These are phyloP conservation scores for Choloepus hoffmanni DNA, from an alignment of 2,113 vertebrate species.

Conservation along the genomic window DNA sequence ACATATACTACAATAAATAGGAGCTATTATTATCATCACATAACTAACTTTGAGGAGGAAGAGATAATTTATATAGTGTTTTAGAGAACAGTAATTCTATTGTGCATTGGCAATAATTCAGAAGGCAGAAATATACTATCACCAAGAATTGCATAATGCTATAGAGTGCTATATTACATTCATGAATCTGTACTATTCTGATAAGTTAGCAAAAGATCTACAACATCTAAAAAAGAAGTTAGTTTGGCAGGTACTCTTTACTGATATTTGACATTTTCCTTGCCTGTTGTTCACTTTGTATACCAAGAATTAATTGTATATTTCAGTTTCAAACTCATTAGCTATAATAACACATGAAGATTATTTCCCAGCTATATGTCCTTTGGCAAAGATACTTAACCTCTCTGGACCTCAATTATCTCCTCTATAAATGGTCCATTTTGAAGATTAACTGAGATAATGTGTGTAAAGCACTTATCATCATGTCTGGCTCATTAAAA, in stretches of 20 bases:
- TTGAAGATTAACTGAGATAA: neutral
- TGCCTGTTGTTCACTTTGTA: neutral
- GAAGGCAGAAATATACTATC: neutral
- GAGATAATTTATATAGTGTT: neutral
- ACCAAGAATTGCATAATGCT: neutral
- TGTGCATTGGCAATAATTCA: neutral
- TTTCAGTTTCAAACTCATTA: neutral
- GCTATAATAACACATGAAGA: neutral
- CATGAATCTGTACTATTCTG: neutral
- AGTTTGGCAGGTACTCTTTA: neutral
- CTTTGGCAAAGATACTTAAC: neutral
- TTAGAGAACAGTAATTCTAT: neutral
- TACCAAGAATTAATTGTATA: neutral
- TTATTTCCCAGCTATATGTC: neutral
- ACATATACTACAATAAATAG: neutral
- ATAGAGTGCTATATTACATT: neutral
- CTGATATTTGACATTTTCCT: neutral
- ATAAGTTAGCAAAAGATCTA: neutral
- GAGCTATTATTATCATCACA: neutral
- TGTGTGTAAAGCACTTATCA: neutral
- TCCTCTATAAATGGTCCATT: neutral
- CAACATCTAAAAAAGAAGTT: neutral
- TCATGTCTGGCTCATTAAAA: neutral
- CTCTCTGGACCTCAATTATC: neutral
- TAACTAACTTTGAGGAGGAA: conserved; percentile 2